These are phyloP conservation scores for Bradypodion ventrale DNA, from an alignment of 2,797 vertebrate genomes.

Conservation along the genomic window DNA sequence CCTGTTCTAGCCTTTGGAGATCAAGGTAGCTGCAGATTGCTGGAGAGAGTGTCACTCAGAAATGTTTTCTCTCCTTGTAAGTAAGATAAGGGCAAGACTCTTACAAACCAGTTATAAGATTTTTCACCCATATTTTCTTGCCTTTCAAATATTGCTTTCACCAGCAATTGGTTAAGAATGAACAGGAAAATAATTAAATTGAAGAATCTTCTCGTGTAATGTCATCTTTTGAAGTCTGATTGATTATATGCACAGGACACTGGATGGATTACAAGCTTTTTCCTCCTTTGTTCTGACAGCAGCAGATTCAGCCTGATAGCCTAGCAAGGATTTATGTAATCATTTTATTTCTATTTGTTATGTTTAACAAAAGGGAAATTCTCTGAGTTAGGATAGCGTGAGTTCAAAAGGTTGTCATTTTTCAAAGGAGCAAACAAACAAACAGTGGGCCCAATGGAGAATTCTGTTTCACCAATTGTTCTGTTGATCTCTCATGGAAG, in stretches of 20 bases:
- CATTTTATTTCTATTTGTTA: not conserved
- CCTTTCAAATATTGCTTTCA: not conserved
- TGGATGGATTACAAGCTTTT: not conserved
- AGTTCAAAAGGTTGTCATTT: conserved; percentile 6
- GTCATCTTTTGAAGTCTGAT: not conserved
- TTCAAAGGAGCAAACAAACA: not conserved
- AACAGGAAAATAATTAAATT: not conserved
- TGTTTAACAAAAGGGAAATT: not conserved
- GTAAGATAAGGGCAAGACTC: too few relatives aligned
- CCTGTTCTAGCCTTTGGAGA: not conserved
- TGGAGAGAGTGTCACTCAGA: too few relatives aligned
- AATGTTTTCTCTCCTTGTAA: too few relatives aligned
- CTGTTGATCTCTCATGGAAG: not conserved
- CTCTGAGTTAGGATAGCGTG: not conserved
- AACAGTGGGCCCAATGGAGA: not conserved
- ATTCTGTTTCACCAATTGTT: not conserved
- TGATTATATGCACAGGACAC: too few relatives aligned
- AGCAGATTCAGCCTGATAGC: not conserved
- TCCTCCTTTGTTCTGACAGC: not conserved
- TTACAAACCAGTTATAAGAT: not conserved
- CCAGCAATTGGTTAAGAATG: not conserved
- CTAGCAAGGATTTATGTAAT: not conserved
- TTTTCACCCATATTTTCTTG: not conserved
- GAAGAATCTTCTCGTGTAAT: not conserved
- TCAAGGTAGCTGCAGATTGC: not conserved